Conservation (phyloP, 2,797 vertebrate genomes). For the Rallus crepitans region DNA sequence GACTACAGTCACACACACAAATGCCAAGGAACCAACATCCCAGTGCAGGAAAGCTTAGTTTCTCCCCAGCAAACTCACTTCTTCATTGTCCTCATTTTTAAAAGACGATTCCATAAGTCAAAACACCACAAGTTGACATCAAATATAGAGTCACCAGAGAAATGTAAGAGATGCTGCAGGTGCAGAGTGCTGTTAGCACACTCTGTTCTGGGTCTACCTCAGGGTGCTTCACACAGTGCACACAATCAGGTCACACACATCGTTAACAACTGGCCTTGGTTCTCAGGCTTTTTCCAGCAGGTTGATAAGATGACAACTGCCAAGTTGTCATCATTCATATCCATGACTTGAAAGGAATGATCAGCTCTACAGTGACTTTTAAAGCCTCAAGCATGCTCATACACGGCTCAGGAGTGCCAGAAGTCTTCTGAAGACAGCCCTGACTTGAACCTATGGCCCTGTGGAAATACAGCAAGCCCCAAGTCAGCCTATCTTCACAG, state of each 20-base stretch:
- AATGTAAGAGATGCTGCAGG: not conserved
- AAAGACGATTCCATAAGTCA: not conserved
- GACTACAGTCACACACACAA: not conserved
- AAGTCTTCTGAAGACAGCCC: not conserved
- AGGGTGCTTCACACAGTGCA: fast-evolving
- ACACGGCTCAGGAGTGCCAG: not conserved
- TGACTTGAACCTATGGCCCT: not conserved
- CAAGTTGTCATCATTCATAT: not conserved
- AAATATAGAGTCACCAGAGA: not conserved
- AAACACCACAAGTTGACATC: not conserved
- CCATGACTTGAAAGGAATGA: not conserved
- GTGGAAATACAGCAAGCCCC: not conserved
- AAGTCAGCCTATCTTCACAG: not conserved
- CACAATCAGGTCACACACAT: not conserved
- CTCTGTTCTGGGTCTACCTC: not conserved
- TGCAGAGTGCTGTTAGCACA: too few relatives aligned
- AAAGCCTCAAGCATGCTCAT: not conserved
- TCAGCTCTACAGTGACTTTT: not conserved
- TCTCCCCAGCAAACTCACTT: not conserved
- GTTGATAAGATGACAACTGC: not conserved
- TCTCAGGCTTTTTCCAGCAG: not conserved
- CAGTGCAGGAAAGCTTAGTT: not conserved
- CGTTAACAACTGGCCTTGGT: not conserved
- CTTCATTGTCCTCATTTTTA: not conserved
- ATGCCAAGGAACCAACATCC: not conserved